Conservation (phyloP, 2,797 vertebrate species). For the Malurus leucopterus region DNA sequence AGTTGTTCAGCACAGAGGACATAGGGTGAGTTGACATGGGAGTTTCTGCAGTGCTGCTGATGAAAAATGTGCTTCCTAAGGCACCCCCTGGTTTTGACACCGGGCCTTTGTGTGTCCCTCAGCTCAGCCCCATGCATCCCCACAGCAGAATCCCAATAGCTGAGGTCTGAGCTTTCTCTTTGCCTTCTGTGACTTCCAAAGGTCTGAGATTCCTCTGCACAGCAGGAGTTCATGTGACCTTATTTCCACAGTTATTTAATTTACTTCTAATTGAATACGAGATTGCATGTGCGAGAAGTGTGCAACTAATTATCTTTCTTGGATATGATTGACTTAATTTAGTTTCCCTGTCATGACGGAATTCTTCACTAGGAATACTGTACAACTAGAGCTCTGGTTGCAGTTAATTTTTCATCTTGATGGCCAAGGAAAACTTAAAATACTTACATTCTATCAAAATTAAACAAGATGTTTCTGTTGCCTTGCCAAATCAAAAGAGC, state of each 20-base stretch:
- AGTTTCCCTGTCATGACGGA: not conserved
- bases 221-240: not conserved
- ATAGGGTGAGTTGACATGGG: not conserved
- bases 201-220: not conserved
- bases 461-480: not conserved
- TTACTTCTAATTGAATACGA: not conserved
- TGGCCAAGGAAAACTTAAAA: not conserved
- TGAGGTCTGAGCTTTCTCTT: not conserved
- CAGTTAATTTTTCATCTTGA: constrained; percentile 3
- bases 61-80: not conserved
- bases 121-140: not conserved
- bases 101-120: not conserved
- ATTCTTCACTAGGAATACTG: not conserved
- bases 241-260: constrained; percentile 13
- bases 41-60: not conserved
- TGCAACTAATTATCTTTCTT: constrained; percentile 6
- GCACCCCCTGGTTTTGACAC: not conserved
- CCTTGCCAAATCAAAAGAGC: not conserved
- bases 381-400: not conserved
- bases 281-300: not conserved
- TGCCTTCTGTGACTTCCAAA: not conserved
- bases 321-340: constrained; percentile 1
- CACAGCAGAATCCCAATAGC: not conserved
- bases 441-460: not conserved
- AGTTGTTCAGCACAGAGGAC: not conserved